These are phyloP conservation scores for Schizaphis graminum DNA, from an alignment of 2,888 invertebrate species.

Conservation along the genomic window DNA sequence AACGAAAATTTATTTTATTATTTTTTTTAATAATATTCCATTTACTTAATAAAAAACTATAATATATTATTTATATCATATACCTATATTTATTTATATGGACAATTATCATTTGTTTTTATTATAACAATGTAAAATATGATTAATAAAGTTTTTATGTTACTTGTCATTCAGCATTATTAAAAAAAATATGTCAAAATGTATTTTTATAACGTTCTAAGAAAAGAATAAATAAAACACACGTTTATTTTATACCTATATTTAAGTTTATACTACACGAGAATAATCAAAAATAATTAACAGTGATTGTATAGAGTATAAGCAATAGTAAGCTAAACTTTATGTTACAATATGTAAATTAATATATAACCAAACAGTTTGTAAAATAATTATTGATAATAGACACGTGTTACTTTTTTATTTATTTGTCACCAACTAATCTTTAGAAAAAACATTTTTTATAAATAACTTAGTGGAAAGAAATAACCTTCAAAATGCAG, in stretches of 20 bases:
- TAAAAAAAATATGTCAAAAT: background rate
- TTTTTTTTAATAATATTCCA: background rate
- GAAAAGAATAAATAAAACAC: background rate
- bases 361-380: background rate
- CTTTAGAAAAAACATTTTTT: background rate
- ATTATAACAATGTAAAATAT: background rate
- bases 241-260: background rate
- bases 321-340: background rate
- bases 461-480: slow-evolving; percentile 1
- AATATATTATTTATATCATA: background rate
- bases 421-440: slow-evolving; percentile 32
- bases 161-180: background rate
- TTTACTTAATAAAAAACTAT: background rate
- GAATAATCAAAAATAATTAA: background rate
- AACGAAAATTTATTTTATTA: background rate
- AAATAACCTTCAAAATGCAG: slow-evolving; percentile 41
- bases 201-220: background rate
- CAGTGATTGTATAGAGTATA: background rate
- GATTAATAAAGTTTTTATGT: background rate
- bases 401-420: slow-evolving; percentile 34
- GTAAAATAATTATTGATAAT: slow-evolving; percentile 7
- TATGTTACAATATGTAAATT: background rate
- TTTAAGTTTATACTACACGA: background rate
- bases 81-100: background rate
- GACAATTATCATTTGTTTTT: background rate